Percentiles rank a stretch among this genome's conserved stretches.
Conservation (phyloP, 2,888 invertebrate genomes). For the Parnassius apollo region DNA sequence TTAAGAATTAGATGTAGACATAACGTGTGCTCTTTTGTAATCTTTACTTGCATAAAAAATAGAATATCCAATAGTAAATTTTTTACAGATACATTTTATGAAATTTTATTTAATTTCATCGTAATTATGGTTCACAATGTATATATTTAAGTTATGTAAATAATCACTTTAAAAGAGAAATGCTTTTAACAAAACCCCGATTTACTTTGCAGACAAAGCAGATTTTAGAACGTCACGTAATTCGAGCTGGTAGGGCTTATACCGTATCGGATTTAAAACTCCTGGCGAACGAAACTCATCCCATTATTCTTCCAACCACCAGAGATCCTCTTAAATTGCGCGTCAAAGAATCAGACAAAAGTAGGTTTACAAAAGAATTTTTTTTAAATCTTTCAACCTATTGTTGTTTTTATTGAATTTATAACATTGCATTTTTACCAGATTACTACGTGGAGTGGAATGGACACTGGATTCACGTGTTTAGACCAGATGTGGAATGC, state of each 20-base stretch:
- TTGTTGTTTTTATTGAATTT: background rate
- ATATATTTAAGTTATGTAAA: too few species aligned
- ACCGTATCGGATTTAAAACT: slow-evolving; percentile 89
- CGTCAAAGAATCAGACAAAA: slow-evolving; percentile 88
- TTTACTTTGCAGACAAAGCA: slow-evolving; percentile 83
- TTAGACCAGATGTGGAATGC: slow-evolving; percentile 95
- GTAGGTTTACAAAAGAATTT: slow-evolving; percentile 45
- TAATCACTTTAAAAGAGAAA: too few species aligned
- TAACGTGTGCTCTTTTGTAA: too few species aligned
- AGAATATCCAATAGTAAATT: too few species aligned
- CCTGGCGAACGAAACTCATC: slow-evolving; percentile 84
- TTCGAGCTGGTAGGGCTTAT: slow-evolving; percentile 88
- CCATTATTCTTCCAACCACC: slow-evolving; percentile 85
- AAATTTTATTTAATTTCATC: too few species aligned
- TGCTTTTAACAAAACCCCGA: background rate
- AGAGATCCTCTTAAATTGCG: slow-evolving; percentile 87
- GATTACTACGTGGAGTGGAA: slow-evolving; percentile 93
- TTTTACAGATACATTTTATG: too few species aligned
- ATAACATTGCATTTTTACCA: slow-evolving; percentile 51
- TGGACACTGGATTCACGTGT: slow-evolving; percentile 90
- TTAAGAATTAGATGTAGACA: too few species aligned
- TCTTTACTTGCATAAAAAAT: too few species aligned
- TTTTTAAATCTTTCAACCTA: background rate
- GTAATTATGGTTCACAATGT: too few species aligned
- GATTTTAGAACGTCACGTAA: slow-evolving; percentile 93